These are phyloP conservation scores for Drosophila infuscata DNA, from an alignment of 2,888 invertebrate genomes.

Conservation along the genomic window DNA sequence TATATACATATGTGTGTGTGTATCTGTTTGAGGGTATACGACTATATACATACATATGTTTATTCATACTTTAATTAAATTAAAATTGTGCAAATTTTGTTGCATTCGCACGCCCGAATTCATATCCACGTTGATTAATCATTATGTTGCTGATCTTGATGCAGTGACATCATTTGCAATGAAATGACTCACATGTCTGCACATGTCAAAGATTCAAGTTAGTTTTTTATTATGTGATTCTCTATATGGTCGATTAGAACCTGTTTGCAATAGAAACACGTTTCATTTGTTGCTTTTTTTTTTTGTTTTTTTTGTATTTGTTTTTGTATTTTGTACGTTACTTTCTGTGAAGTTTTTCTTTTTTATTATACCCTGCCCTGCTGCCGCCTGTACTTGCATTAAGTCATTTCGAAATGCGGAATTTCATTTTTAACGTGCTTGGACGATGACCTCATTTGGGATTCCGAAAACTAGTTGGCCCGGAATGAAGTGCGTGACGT, in stretches of 20 bases:
- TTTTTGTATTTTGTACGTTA: not conserved
- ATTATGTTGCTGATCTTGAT: slow-evolving; percentile 4
- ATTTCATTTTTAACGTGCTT: slow-evolving; percentile 53
- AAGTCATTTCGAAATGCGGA: slow-evolving; percentile 56
- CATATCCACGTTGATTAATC: not conserved
- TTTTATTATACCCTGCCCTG: slow-evolving; percentile 7
- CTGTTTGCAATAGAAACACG: slow-evolving; percentile 69
- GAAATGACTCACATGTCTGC: slow-evolving; percentile 46
- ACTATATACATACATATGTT: not conserved
- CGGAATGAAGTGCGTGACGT: slow-evolving; percentile 57
- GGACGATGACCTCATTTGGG: slow-evolving; percentile 74
- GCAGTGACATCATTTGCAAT: slow-evolving; percentile 34
- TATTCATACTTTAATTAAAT: not conserved
- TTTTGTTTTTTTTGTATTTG: slow-evolving; percentile 2
- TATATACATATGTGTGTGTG: not conserved
- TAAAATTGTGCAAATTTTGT: not conserved
- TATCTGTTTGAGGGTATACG: not conserved
- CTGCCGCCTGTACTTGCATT: slow-evolving; percentile 29
- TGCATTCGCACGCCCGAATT: slow-evolving; percentile 12
- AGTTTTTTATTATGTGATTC: slow-evolving; percentile 3
- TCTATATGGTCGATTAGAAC: slow-evolving; percentile 40
- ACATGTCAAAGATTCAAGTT: slow-evolving; percentile 34
- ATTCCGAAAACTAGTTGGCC: slow-evolving; percentile 25
- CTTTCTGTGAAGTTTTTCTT: slow-evolving; percentile 12
- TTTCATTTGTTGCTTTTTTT: slow-evolving; percentile 30